Evolutionary conservation across 1,140 invertebrate genomes (phyloP), one percentile per base, ranked within the genome.

Genomic region (Drosophila nasuta): DNA sequence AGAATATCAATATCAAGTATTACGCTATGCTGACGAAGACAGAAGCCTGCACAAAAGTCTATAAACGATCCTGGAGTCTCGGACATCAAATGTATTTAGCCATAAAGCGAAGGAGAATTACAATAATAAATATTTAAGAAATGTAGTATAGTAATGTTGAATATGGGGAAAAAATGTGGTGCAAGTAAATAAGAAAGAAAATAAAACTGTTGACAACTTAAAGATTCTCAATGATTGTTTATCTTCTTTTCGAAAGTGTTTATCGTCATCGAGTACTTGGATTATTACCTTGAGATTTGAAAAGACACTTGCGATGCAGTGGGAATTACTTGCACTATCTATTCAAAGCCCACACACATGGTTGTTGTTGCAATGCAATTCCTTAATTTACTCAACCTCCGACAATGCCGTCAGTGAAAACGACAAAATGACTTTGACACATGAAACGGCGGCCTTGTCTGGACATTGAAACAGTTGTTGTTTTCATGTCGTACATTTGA

Each of bases 51-150:
- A 20, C 20, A 20, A 20, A 3, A 3, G 20, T 99, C 98, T 46
- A 99, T 99, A 90, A 99, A 98, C 43, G 99, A 99, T 93, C 97
- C 98, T 93, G 99, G 98, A 92, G 98, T 99, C 93, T 99, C 98
- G 48, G 98, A 99, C 93, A 99, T 99, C 90, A 99, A 99, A 89
- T 97, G 82, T 97, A 96, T 8, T 97, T 98, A 3, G 20, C 20
- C 3, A 3, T 25, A 25, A 25, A 25, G 3, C 3, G 20, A 25
- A 4, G 20, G 20, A 25, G 3, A 38, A 38, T 38, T 38, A 38
- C 35, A 38, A 38, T 25, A 25, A 25, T 25, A 25, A 4, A 25
- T 4, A 25, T 25, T 25, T 25, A 25, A 25, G 20, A 25, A 25
- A 25, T 25, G 3, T 25, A 0, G 20, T 25, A 25, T 25, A 0